phyloP scores from a whole-genome alignment of 2,888 invertebrate genomes.

The Acholoe squamosa region DNA sequence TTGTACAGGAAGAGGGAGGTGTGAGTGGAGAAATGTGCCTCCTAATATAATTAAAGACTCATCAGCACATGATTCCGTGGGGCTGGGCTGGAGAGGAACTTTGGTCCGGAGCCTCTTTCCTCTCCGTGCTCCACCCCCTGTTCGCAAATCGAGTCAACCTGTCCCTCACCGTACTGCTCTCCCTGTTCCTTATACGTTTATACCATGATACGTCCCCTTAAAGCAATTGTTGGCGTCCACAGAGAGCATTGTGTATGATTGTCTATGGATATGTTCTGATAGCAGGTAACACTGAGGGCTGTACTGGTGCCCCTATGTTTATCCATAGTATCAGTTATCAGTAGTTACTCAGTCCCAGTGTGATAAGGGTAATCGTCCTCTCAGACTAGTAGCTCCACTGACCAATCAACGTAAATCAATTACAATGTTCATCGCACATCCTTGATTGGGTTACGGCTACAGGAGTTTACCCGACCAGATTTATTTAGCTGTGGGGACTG shows the following conservation, averaged over 20 bases:
- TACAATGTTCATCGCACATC: conserved; percentile 58
- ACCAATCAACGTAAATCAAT: conserved; percentile 58
- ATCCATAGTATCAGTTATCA: neutral
- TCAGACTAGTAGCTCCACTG: neutral
- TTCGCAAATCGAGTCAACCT: conserved; percentile 30
- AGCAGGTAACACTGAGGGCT: neutral
- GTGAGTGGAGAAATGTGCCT: conserved; percentile 41
- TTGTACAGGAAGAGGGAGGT: conserved; percentile 46
- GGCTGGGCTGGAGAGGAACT: neutral
- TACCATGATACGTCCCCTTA: conserved; percentile 52
- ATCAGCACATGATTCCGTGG: conserved; percentile 8
- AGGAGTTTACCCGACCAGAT: conserved; percentile 13
- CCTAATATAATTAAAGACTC: conserved; percentile 58
- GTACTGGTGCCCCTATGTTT: neutral
- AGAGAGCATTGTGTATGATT: conserved; percentile 31
- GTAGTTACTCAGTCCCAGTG: neutral
- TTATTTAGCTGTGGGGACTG: conserved; percentile 2
- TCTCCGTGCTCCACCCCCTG: neutral
- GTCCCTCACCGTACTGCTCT: neutral
- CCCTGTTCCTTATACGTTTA: conserved; percentile 24
- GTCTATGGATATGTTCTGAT: neutral
- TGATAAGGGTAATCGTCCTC: conserved; percentile 38
- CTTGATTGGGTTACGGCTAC: conserved; percentile 37
- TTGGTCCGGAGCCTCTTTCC: neutral
- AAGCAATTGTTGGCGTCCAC: neutral